These are phyloP conservation scores for Anolis carolinensis DNA, from an alignment of 2,113 vertebrate species.

Conservation along the genomic window DNA sequence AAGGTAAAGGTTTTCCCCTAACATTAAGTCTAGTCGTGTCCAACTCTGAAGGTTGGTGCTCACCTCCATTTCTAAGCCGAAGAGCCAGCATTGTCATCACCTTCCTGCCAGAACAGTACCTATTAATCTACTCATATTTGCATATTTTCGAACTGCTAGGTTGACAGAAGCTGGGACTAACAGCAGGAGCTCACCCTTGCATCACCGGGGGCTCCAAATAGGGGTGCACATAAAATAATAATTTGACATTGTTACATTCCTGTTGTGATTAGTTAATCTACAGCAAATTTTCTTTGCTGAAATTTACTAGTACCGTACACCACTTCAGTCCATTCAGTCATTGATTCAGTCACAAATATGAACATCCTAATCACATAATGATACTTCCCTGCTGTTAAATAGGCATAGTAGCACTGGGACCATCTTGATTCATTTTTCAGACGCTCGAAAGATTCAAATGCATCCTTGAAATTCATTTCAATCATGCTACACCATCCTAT, in stretches of 20 bases:
- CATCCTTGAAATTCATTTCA: slow-evolving; percentile 96
- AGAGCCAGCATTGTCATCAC: too few species aligned
- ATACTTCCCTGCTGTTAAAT: slow-evolving; percentile 90
- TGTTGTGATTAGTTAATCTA: neutral
- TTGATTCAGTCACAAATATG: neutral
- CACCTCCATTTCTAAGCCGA: too few species aligned
- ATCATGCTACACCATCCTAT: slow-evolving; percentile 99
- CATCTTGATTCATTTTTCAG: slow-evolving; percentile 97
- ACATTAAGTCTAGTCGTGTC: too few species aligned
- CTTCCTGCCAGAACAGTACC: too few species aligned
- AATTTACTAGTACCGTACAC: neutral
- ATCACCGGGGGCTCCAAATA: too few species aligned
- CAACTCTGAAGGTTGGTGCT: too few species aligned
- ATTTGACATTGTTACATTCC: neutral
- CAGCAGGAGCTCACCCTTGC: too few species aligned
- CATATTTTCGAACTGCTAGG: too few species aligned
- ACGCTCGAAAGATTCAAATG: slow-evolving; percentile 89
- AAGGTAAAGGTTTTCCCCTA: too few species aligned
- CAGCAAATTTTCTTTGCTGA: neutral
- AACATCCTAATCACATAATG: accelerated
- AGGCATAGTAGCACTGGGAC: slow-evolving; percentile 99
- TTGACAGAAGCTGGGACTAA: too few species aligned
- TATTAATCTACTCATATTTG: too few species aligned
- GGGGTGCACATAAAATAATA: neutral
- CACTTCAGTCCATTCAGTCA: neutral